phyloP scores from a whole-genome alignment of 2,113 vertebrate species.

The Eclectus roratus region DNA sequence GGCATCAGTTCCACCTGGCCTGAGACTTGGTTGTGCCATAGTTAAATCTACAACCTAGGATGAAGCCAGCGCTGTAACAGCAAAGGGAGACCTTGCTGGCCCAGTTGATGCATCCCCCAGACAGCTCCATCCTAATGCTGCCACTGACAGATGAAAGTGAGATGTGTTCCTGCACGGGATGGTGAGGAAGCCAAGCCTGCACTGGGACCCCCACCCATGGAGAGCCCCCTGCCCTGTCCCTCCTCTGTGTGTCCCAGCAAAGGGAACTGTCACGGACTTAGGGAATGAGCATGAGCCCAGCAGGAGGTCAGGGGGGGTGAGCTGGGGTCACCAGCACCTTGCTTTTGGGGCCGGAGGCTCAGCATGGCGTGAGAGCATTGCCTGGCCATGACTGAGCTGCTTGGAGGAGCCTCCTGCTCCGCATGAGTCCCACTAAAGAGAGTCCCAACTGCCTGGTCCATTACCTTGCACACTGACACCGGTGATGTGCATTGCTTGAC shows the following conservation, averaged over 20 bases:
- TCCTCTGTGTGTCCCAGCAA: background rate
- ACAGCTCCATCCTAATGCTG: fast-evolving
- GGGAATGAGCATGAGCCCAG: background rate
- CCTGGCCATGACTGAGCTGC: fast-evolving
- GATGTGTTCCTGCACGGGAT: background rate
- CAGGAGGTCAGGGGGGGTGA: background rate
- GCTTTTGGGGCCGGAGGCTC: background rate
- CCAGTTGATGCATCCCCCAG: background rate
- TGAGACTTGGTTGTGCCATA: background rate
- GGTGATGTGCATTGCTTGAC: too few relatives aligned
- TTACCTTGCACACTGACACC: fast-evolving
- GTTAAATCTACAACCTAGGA: background rate
- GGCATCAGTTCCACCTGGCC: background rate
- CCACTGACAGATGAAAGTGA: background rate
- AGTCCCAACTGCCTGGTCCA: fast-evolving
- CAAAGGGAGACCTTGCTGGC: background rate
- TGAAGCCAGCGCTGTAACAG: background rate
- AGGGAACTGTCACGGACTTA: fast-evolving
- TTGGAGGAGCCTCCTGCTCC: background rate
- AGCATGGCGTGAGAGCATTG: fast-evolving
- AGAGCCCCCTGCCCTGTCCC: background rate
- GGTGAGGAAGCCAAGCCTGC: background rate
- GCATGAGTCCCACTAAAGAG: fast-evolving
- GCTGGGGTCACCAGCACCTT: background rate
- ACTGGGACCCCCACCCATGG: too few relatives aligned